phyloP scores from a whole-genome alignment of 2,113 vertebrate species.

The Urocitellus parryii region DNA sequence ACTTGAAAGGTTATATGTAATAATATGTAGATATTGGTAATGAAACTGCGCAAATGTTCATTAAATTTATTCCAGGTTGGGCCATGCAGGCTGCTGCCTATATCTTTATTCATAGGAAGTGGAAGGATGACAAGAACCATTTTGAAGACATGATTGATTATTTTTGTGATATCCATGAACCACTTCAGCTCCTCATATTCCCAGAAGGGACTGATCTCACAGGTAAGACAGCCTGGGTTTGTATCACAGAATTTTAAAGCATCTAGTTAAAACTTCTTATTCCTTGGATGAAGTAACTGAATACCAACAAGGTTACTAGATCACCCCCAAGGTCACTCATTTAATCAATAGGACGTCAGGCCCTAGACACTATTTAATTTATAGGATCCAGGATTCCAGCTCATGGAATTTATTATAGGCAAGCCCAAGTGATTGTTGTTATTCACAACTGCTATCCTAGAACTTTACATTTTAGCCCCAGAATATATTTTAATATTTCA shows the following conservation, averaged over 20 bases:
- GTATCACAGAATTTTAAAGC: constrained; percentile 31
- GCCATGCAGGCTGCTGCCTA: constrained; percentile 99
- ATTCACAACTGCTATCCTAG: not conserved
- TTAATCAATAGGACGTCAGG: not conserved
- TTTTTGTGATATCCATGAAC: constrained; percentile 96
- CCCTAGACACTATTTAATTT: not conserved
- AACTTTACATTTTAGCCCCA: constrained; percentile 37
- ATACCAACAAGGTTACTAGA: not conserved
- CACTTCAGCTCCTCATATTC: constrained; percentile 97
- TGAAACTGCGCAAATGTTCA: constrained; percentile 71
- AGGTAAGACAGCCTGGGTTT: constrained; percentile 86
- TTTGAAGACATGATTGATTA: constrained; percentile 96
- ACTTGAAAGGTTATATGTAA: not conserved
- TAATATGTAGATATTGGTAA: not conserved
- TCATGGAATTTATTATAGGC: not conserved
- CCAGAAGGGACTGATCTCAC: constrained; percentile 99
- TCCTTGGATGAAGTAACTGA: not conserved
- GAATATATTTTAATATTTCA: constrained; percentile 16
- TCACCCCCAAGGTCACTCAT: not conserved
- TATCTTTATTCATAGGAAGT: constrained; percentile 96
- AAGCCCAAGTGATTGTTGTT: not conserved
- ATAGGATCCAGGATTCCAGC: not conserved
- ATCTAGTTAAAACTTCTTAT: not conserved
- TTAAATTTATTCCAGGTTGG: constrained; percentile 91
- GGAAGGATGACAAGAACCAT: constrained; percentile 95